Base-by-base conservation (phyloP, 2,113 vertebrate species). In the Nothocercus nigrocapillus region DNA sequence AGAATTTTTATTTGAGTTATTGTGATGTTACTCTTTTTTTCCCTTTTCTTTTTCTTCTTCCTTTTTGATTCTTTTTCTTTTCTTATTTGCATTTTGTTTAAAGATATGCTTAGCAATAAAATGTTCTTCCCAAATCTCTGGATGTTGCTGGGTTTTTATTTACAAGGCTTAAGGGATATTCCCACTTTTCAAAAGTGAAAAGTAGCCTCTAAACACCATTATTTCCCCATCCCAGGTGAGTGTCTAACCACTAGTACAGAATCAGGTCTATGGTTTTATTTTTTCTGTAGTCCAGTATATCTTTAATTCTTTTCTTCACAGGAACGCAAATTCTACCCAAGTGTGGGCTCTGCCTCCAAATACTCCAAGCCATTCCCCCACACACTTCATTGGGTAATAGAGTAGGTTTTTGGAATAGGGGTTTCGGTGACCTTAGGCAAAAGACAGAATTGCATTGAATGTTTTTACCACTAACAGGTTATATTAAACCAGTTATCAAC, bases 91-190 rank as follows among this genome's bases (percentile, higher is more conserved):
- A 98, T 98, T 98, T 98, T 96, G 98, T 98, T 99, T 98, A 98
- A 98, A 98, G 98, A 98, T 98, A 98, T 99, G 98, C 99, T 99
- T 98, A 98, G 98, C 99, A 99, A 99, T 99, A 99, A 99, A 99
- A 99, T 98, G 98, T 99, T 99, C 98, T 99, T 99, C 98, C 98
- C 98, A 98, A 99, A 98, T 76, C 89, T 96, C 97, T 97, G 97
- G 94, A 93, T 97, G 95, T 98, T 95, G 85, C 90, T 96, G 94
- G 4, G 27, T 94, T 95, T 97, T 98, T 97, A 95, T 97, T 97
- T 97, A 14, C 83, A 94, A 92, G 27, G 69, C 27, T 96, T 69
- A 47, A 86, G 44, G 53, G 40, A 83, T 85, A 59, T 59, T 87
- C 34, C 36, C 82, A 34, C 30, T 30, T 63, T 88, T 88, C 81